Percentiles rank a stretch among this genome's conserved stretches.
phyloP scores from a whole-genome alignment of 2,888 invertebrate genomes.

The Diabrotica balteata region DNA sequence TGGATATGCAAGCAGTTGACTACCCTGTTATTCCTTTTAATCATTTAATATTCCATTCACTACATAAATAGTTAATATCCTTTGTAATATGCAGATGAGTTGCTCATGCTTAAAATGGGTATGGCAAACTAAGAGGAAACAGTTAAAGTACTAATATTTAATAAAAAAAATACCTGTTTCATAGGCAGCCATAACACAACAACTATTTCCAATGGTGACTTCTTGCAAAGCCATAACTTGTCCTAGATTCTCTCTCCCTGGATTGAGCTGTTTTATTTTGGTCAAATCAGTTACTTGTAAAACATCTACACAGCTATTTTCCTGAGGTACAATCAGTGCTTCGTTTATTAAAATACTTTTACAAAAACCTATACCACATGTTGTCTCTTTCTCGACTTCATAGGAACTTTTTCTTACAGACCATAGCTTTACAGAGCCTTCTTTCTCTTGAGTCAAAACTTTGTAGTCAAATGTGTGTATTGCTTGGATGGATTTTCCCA shows the following conservation, averaged over 20 bases:
- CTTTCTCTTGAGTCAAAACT: conserved; percentile 78
- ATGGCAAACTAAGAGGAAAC: no score
- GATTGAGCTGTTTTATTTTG: conserved; percentile 58
- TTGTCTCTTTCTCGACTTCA: conserved; percentile 64
- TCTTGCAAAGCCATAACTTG: conserved; percentile 72
- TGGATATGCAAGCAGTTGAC: no score
- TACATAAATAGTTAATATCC: no score
- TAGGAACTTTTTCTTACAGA: conserved; percentile 66
- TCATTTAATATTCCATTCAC: no score
- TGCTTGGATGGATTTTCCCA: conserved; percentile 71
- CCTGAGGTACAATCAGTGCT: conserved; percentile 72
- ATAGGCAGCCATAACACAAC: conserved; percentile 72
- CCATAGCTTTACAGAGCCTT: conserved; percentile 74
- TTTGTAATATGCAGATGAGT: no score
- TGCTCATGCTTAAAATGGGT: no score
- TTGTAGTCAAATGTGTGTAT: conserved; percentile 68
- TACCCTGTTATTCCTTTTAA: no score
- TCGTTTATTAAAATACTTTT: conserved; percentile 69
- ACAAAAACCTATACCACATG: conserved; percentile 76
- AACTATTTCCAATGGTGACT: conserved; percentile 60
- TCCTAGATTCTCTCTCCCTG: conserved; percentile 64
- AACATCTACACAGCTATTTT: conserved; percentile 63
- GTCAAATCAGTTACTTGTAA: conserved; percentile 58
- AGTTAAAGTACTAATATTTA: no score
- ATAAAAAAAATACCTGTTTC: conserved; percentile 64